Conservation (phyloP, 2,113 vertebrate genomes). For the Antennarius striatus region DNA sequence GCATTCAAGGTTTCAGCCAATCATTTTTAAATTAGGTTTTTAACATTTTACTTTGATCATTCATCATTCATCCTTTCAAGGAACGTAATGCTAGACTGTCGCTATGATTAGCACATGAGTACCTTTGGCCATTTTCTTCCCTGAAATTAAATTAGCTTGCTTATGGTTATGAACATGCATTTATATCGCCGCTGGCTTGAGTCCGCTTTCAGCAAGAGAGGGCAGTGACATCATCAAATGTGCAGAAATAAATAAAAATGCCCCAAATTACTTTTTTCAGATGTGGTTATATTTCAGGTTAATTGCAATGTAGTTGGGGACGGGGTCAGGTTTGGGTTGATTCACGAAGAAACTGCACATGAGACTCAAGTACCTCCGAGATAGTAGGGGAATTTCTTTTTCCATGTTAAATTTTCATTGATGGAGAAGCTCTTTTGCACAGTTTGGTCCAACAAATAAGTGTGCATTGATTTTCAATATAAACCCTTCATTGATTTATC, state of each 20-base stretch:
- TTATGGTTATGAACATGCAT: slow-evolving; percentile 40
- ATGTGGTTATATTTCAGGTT: slow-evolving; percentile 68
- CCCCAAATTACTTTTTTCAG: slow-evolving; percentile 52
- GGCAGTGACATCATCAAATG: slow-evolving; percentile 63
- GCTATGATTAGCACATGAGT: slow-evolving; percentile 29
- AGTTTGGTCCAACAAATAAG: slow-evolving; percentile 29
- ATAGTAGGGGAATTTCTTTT: slow-evolving; percentile 60
- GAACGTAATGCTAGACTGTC: slow-evolving; percentile 4
- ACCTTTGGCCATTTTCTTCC: slow-evolving; percentile 34
- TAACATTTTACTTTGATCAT: slow-evolving; percentile 7
- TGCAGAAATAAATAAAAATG: slow-evolving; percentile 61
- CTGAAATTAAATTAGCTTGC: slow-evolving; percentile 49
- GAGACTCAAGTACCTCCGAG: slow-evolving; percentile 52
- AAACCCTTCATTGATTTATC: slow-evolving; percentile 21
- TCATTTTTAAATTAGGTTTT: slow-evolving; percentile 3
- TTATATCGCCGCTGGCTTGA: slow-evolving; percentile 40
- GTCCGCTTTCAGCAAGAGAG: slow-evolving; percentile 44
- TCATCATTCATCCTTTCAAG: slow-evolving; percentile 9
- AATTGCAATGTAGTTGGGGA: slow-evolving; percentile 74
- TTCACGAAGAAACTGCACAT: slow-evolving; percentile 53
- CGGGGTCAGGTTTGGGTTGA: slow-evolving; percentile 51
- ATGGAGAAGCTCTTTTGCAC: slow-evolving; percentile 53
- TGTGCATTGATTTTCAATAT: slow-evolving; percentile 43
- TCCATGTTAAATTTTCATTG: slow-evolving; percentile 67
- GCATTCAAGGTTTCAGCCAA: slow-evolving; percentile 9